Conservation (phyloP, 2,888 invertebrate genomes). For the Eupeodes luniger region DNA sequence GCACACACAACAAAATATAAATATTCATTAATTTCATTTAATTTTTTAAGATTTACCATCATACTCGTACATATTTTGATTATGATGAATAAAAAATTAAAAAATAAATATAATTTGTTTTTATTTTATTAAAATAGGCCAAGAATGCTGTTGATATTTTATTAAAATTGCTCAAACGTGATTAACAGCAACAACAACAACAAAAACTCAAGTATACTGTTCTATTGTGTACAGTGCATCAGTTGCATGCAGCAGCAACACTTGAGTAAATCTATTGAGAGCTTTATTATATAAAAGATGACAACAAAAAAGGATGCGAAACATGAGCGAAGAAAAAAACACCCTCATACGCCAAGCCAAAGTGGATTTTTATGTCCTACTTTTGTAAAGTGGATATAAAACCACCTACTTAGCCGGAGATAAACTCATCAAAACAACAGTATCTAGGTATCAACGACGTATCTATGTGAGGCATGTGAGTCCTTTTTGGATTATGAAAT, state of each 20-base stretch:
- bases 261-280: constrained; percentile 46
- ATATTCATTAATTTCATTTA: no score
- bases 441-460: neutral
- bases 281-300: neutral
- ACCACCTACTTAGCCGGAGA: constrained; percentile 49
- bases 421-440: constrained; percentile 54
- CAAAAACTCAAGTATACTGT: constrained; percentile 23
- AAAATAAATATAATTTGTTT: neutral
- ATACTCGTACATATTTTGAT: neutral
- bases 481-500: constrained; percentile 59
- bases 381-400: constrained; percentile 55
- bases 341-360: constrained; percentile 19
- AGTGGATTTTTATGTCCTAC: constrained; percentile 51
- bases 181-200: constrained; percentile 8
- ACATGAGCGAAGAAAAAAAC: neutral
- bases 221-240: neutral
- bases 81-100: constrained; percentile 13
- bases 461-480: neutral
- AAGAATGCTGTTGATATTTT: constrained; percentile 14
- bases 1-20: no score
- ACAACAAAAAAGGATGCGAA: constrained; percentile 43
- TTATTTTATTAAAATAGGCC: constrained; percentile 34
- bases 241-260: neutral
- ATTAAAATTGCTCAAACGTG: constrained; percentile 1
- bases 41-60: no score